phyloP scores from a whole-genome alignment of 92 coral and sea anemone species.

The Heliopora coerulea region DNA sequence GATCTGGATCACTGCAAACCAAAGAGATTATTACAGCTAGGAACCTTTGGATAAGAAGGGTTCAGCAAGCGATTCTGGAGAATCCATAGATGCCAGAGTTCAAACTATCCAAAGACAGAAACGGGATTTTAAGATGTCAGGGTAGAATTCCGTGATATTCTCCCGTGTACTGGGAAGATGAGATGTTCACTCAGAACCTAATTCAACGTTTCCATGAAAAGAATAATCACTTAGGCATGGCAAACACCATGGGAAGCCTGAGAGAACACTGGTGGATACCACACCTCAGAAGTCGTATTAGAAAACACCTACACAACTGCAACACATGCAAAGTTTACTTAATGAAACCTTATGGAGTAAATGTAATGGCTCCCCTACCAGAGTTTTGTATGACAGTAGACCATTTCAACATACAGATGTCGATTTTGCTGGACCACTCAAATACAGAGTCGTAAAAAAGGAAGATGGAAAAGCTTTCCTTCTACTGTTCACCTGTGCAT shows the following conservation, averaged over 20 bases:
- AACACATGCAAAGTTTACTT: constrained; percentile 50
- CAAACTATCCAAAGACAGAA: constrained; percentile 23
- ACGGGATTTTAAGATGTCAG: constrained; percentile 54
- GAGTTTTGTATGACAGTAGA: constrained; percentile 33
- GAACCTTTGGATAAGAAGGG: constrained; percentile 48
- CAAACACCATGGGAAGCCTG: constrained; percentile 62
- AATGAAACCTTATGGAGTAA: constrained; percentile 53
- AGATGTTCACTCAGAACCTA: constrained; percentile 58
- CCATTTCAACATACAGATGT: constrained; percentile 15
- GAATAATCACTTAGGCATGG: constrained; percentile 52
- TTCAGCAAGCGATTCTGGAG: constrained; percentile 39
- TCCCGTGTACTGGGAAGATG: constrained; percentile 55
- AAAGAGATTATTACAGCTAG: constrained; percentile 28
- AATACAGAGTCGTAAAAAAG: not conserved
- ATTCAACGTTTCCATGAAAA: constrained; percentile 49
- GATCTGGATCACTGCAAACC: not conserved
- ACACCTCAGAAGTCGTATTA: constrained; percentile 55
- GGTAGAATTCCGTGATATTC: constrained; percentile 53
- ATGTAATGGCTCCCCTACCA: constrained; percentile 50
- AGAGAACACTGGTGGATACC: constrained; percentile 69
- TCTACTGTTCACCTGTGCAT: constrained; percentile 3
- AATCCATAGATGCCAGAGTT: not conserved
- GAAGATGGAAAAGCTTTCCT: constrained; percentile 9
- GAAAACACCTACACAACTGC: constrained; percentile 52
- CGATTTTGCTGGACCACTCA: constrained; percentile 26